phyloP scores from a whole-genome alignment of 2,888 invertebrate genomes.

The Prenolepis imparis region DNA sequence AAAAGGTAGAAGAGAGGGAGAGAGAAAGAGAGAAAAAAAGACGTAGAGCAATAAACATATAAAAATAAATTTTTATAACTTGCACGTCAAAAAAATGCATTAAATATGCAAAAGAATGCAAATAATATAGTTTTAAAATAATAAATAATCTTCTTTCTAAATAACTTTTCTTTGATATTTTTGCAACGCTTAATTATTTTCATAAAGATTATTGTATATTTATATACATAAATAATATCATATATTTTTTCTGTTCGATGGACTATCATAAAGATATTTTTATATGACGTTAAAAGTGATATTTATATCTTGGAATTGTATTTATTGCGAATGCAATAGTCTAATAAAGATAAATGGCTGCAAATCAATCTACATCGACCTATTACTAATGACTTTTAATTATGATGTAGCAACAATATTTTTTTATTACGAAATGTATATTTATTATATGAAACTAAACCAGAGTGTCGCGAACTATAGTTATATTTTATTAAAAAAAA shows the following conservation, averaged over 20 bases:
- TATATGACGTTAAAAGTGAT: constrained; percentile 6
- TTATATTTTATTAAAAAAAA: constrained; percentile 6
- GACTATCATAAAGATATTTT: constrained; percentile 26
- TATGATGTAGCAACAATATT: not conserved
- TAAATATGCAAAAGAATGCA: too few species aligned
- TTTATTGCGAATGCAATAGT: constrained; percentile 36
- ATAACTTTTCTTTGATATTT: too few species aligned
- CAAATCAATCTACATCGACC: constrained; percentile 21
- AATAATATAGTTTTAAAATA: too few species aligned
- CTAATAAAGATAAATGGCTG: constrained; percentile 11
- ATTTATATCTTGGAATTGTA: constrained; percentile 13
- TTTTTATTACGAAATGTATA: not conserved
- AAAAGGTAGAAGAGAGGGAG: not conserved
- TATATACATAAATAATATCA: not conserved
- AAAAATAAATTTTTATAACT: too few species aligned
- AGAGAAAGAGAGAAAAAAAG: not conserved
- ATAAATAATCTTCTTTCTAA: too few species aligned
- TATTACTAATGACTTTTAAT: constrained; percentile 12
- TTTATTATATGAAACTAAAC: constrained; percentile 3
- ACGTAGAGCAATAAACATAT: not conserved
- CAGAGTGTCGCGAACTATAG: not conserved
- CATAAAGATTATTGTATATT: too few species aligned
- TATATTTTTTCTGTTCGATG: not conserved
- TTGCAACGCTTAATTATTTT: too few species aligned
- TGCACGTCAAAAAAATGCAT: too few species aligned